phyloP scores from a whole-genome alignment of 2,797 vertebrate genomes.

The Silurus aristotelis region DNA sequence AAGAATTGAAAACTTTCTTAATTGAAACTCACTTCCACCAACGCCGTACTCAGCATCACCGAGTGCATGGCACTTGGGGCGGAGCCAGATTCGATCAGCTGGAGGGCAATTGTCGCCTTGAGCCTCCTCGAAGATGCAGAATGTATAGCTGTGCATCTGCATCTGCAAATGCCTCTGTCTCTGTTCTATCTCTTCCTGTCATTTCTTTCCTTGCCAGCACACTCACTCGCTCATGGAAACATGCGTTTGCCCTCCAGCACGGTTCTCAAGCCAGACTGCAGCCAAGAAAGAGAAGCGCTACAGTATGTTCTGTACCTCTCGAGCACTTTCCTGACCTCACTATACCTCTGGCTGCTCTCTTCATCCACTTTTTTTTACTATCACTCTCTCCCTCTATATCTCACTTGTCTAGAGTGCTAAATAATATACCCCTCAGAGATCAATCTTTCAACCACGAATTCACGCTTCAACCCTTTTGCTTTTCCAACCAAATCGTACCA shows the following conservation, averaged over 20 bases:
- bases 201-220: background rate
- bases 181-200: background rate
- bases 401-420: background rate
- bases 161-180: background rate
- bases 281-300: background rate
- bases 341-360: background rate
- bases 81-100: background rate
- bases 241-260: conserved; percentile 11
- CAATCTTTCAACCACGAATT: background rate
- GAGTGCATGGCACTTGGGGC: background rate
- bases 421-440: background rate
- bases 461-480: background rate
- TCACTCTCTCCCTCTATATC: background rate
- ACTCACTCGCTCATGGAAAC: background rate
- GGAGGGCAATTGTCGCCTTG: background rate
- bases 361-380: background rate
- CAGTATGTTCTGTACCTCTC: background rate
- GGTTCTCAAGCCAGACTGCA: background rate
- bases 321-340: background rate
- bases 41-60: background rate
- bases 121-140: background rate
- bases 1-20: background rate
- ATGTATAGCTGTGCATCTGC: background rate
- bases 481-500: background rate
- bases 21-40: background rate